phyloP scores from a whole-genome alignment of 2,888 invertebrate genomes.

The Apamea sordens region DNA sequence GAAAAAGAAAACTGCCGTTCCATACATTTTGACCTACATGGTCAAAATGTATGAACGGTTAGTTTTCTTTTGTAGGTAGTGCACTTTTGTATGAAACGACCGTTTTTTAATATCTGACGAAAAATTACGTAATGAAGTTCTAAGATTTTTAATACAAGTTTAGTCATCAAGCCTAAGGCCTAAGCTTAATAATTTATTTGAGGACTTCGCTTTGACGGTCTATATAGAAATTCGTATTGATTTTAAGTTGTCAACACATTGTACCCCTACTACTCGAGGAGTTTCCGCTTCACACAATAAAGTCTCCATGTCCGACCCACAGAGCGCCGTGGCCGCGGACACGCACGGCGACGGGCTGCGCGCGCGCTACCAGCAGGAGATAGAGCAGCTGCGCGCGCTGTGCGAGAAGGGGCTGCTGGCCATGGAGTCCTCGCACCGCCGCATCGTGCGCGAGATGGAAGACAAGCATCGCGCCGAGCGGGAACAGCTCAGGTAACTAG shows the following conservation, averaged over 20 bases:
- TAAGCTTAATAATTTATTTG: background rate
- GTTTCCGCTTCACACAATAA: background rate
- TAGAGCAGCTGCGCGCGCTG: constrained; percentile 95
- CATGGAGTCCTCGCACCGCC: constrained; percentile 96
- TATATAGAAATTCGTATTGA: background rate
- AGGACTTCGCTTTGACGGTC: background rate
- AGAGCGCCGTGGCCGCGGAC: constrained; percentile 91
- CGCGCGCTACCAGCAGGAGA: constrained; percentile 95
- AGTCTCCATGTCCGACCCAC: background rate
- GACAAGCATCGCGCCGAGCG: constrained; percentile 96
- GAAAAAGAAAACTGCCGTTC: too few species aligned
- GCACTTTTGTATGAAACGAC: background rate
- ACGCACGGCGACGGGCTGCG: constrained; percentile 92
- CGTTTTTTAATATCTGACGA: background rate
- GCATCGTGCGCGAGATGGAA: constrained; percentile 96
- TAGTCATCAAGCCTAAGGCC: background rate
- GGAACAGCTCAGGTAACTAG: constrained; percentile 91
- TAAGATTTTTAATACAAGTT: background rate
- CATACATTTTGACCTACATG: background rate
- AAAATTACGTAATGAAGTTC: background rate
- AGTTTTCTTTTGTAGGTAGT: background rate
- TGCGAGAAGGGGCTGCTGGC: constrained; percentile 97
- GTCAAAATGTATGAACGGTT: too few species aligned
- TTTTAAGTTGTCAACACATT: background rate
- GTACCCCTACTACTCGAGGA: background rate